Conservation (phyloP, 2,113 vertebrate genomes). For the Taxidea taxus region DNA sequence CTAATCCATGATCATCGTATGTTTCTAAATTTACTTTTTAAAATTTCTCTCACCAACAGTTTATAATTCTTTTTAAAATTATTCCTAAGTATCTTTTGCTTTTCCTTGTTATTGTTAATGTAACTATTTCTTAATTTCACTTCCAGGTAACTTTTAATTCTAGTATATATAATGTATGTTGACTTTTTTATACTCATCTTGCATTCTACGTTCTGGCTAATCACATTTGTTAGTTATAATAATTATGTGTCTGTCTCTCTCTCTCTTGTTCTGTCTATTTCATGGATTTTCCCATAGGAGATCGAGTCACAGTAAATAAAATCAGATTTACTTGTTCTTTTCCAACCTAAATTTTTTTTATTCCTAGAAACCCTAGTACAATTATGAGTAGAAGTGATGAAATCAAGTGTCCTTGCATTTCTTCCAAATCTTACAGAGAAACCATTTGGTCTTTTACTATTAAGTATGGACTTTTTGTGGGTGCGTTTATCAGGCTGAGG, state of each 20-base stretch:
- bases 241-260: background rate
- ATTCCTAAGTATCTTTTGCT: background rate
- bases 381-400: background rate
- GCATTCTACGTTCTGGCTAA: background rate
- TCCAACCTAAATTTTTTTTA: background rate
- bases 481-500: background rate
- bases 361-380: background rate
- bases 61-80: background rate
- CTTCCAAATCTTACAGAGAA: background rate
- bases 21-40: background rate
- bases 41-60: background rate
- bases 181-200: background rate
- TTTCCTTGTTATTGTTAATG: background rate
- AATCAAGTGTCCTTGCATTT: background rate
- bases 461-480: background rate
- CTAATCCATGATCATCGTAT: background rate
- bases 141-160: background rate
- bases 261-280: background rate
- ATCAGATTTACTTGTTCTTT: background rate
- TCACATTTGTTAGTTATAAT: background rate
- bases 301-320: background rate
- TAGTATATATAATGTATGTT: background rate
- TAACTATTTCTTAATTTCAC: background rate
- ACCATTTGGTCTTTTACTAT: background rate
- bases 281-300: background rate